These are phyloP conservation scores for Agrenia bidenticulata DNA, from an alignment of 2,888 invertebrate genomes.

Conservation along the genomic window DNA sequence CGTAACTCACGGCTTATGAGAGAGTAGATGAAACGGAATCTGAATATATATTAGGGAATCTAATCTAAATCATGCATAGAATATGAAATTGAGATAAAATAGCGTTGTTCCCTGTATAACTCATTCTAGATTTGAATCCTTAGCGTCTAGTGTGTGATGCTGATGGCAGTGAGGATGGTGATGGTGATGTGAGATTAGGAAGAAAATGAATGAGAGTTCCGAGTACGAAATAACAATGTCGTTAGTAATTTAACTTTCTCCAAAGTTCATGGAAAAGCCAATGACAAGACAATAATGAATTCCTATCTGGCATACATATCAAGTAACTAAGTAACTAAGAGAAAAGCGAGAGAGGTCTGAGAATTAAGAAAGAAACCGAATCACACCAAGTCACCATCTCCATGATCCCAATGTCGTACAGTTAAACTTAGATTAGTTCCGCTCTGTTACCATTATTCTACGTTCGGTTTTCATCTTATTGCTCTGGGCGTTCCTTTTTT, in stretches of 20 bases:
- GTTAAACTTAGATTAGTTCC: constrained; percentile 12
- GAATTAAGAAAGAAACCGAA: constrained; percentile 9
- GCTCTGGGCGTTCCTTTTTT: too few species aligned
- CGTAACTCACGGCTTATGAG: constrained; percentile 24
- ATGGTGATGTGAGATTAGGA: too few species aligned
- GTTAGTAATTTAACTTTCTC: constrained; percentile 10
- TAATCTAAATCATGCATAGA: constrained; percentile 21
- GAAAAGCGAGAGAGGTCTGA: too few species aligned
- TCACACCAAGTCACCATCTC: neutral
- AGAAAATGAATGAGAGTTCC: too few species aligned
- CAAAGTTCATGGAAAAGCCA: constrained; percentile 5
- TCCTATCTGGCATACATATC: neutral
- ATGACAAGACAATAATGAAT: constrained; percentile 9
- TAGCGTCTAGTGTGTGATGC: too few species aligned
- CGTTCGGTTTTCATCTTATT: too few species aligned
- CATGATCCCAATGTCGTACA: neutral
- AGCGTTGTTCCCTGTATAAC: neutral
- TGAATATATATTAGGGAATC: constrained; percentile 16
- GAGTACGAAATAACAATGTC: neutral
- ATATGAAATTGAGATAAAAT: constrained; percentile 14
- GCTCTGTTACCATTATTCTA: constrained; percentile 5
- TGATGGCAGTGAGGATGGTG: too few species aligned
- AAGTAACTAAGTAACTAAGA: too few species aligned
- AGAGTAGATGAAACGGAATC: constrained; percentile 20
- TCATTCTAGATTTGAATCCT: too few species aligned